These are phyloP conservation scores for Notarius quadriscutis DNA, from an alignment of 2,113 vertebrate species.

Conservation along the genomic window DNA sequence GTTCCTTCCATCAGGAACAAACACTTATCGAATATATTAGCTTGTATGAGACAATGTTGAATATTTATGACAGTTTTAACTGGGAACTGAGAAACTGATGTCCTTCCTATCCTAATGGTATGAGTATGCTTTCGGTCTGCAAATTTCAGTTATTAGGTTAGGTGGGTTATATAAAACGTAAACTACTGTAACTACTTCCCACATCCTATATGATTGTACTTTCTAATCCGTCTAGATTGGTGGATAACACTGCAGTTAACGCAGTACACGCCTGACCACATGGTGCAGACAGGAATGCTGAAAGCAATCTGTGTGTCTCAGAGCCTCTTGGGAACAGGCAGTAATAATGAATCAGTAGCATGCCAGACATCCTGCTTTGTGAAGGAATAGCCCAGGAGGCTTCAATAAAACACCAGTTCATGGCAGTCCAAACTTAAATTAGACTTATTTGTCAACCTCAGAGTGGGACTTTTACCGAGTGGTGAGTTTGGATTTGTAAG, in stretches of 20 bases:
- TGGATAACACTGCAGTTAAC: constrained; percentile 1
- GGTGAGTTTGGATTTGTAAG: not conserved
- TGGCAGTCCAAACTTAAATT: constrained; percentile 6
- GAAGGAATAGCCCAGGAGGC: constrained; percentile 3
- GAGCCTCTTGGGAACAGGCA: constrained; percentile 27
- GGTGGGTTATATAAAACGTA: not conserved
- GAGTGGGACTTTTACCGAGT: not conserved
- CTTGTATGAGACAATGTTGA: not conserved
- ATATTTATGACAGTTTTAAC: constrained; percentile 2
- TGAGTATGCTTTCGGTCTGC: not conserved
- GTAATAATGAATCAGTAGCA: constrained; percentile 25
- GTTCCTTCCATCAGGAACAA: not conserved
- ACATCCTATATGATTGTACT: not conserved
- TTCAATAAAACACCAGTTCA: constrained; percentile 3
- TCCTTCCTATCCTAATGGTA: constrained; percentile 11
- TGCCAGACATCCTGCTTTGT: constrained; percentile 14
- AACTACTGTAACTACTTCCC: constrained; percentile 1
- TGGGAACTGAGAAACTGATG: not conserved
- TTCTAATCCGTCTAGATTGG: constrained; percentile 12
- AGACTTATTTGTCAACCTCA: constrained; percentile 1
- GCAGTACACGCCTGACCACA: not conserved
- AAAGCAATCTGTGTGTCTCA: constrained; percentile 11
- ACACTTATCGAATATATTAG: not conserved
- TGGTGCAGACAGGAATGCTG: constrained; percentile 15
- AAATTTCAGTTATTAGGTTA: not conserved